Conservation (phyloP, 1,140 invertebrate genomes). For the Copidosoma floridanum region DNA sequence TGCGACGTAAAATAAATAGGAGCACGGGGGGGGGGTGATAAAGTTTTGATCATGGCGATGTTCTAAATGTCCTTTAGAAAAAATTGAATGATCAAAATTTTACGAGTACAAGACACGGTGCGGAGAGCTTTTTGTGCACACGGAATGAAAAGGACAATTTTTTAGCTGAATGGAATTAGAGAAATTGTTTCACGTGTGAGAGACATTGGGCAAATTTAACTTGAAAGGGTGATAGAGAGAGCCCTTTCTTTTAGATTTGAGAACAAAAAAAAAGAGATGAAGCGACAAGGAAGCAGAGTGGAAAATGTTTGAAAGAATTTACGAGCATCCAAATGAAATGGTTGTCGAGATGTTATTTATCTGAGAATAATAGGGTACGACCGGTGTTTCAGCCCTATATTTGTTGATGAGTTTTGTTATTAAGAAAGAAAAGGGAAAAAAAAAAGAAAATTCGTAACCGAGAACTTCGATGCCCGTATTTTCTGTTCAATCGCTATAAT, state of each 20-base stretch:
- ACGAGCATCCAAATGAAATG: constrained; percentile 15
- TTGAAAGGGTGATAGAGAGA: background rate
- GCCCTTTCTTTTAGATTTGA: constrained; percentile 3
- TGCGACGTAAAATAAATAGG: background rate
- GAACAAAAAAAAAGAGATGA: background rate
- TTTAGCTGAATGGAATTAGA: too few species aligned
- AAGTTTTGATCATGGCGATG: constrained; percentile 1
- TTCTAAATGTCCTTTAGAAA: constrained; percentile 28
- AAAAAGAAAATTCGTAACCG: constrained; percentile 12
- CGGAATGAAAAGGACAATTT: too few species aligned
- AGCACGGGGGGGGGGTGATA: too few species aligned
- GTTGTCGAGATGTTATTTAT: constrained; percentile 15
- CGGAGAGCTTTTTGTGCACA: constrained; percentile 4
- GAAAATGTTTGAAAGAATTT: background rate
- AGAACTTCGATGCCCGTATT: constrained; percentile 19
- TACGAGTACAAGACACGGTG: background rate
- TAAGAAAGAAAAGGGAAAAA: constrained; percentile 28
- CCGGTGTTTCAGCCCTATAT: constrained; percentile 11
- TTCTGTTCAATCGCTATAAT: constrained; percentile 15
- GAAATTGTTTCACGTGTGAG: too few species aligned
- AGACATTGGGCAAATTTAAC: too few species aligned
- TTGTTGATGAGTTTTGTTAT: constrained; percentile 47
- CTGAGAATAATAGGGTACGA: too few species aligned
- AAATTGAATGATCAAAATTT: constrained; percentile 13
- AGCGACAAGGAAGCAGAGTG: too few species aligned